Evolutionary conservation across 2,888 invertebrate genomes (phyloP).

Genomic region (Muscina levida): DNA sequence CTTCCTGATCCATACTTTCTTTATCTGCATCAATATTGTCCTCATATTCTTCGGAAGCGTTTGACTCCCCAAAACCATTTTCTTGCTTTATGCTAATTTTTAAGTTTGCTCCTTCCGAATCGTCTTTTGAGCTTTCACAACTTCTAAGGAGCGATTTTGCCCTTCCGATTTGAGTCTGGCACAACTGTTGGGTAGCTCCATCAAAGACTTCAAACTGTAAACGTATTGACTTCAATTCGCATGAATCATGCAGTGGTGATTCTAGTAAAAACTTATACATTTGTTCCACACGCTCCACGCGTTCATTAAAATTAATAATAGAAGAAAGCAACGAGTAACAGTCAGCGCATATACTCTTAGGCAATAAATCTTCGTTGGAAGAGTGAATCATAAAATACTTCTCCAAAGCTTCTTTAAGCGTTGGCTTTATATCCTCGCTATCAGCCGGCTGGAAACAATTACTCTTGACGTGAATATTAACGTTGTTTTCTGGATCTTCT

Average conservation of each 20-base stretch:
- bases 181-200: slow-evolving; percentile 58
- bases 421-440: slow-evolving; percentile 59
- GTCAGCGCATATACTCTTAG: slow-evolving; percentile 73
- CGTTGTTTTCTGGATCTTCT: slow-evolving; percentile 67
- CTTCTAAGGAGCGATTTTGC: background rate
- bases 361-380: slow-evolving; percentile 71
- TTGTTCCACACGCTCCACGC: slow-evolving; percentile 74
- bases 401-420: slow-evolving; percentile 72
- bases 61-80: slow-evolving; percentile 29
- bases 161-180: slow-evolving; percentile 67
- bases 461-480: slow-evolving; percentile 70
- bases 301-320: slow-evolving; percentile 74
- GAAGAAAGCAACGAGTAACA: slow-evolving; percentile 73
- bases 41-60: slow-evolving; percentile 21
- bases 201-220: slow-evolving; percentile 70
- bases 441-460: slow-evolving; percentile 6
- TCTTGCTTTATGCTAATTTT: slow-evolving; percentile 65
- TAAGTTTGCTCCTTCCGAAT: slow-evolving; percentile 16
- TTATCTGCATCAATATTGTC: slow-evolving; percentile 44
- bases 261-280: slow-evolving; percentile 73
- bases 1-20: slow-evolving; percentile 49
- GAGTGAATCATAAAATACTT: slow-evolving; percentile 76
- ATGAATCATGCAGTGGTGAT: background rate
- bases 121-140: slow-evolving; percentile 35
- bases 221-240: slow-evolving; percentile 56